Conservation (phyloP, 2,888 invertebrate genomes). For the Epiperipatus broadwayi region DNA sequence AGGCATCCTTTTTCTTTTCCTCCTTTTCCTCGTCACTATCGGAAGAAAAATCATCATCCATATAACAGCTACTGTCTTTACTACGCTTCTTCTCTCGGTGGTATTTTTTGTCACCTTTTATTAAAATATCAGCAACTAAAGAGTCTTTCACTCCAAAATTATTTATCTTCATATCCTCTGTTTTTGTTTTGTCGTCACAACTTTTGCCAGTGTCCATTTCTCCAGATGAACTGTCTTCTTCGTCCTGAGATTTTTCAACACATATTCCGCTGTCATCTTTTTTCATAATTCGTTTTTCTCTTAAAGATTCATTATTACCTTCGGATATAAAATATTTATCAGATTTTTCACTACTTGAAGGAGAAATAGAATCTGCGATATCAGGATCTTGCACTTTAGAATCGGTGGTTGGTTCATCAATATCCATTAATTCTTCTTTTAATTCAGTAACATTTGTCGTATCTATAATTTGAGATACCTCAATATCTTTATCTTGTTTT, state of each 20-base stretch:
- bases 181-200: conserved; percentile 12
- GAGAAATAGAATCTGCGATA: too few species aligned
- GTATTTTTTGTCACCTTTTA: not conserved
- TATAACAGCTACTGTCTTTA: conserved; percentile 15
- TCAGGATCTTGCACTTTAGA: too few species aligned
- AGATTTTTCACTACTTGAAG: too few species aligned
- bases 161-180: conserved; percentile 7
- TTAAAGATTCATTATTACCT: conserved; percentile 24
- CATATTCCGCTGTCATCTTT: conserved; percentile 26
- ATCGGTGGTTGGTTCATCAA: too few species aligned
- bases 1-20: not conserved
- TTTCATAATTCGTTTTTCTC: conserved; percentile 18
- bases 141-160: conserved; percentile 11
- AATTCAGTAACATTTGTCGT: too few species aligned
- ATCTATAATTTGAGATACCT: too few species aligned
- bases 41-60: conserved; percentile 12
- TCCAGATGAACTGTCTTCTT: conserved; percentile 1
- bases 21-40: conserved; percentile 15
- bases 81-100: conserved; percentile 13
- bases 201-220: too few species aligned
- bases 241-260: conserved; percentile 20
- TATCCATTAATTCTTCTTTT: too few species aligned
- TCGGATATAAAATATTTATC: too few species aligned
- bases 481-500: too few species aligned
- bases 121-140: too few species aligned